These are phyloP conservation scores for Atlantisia rogersi DNA, from an alignment of 2,113 vertebrate species.

Conservation along the genomic window DNA sequence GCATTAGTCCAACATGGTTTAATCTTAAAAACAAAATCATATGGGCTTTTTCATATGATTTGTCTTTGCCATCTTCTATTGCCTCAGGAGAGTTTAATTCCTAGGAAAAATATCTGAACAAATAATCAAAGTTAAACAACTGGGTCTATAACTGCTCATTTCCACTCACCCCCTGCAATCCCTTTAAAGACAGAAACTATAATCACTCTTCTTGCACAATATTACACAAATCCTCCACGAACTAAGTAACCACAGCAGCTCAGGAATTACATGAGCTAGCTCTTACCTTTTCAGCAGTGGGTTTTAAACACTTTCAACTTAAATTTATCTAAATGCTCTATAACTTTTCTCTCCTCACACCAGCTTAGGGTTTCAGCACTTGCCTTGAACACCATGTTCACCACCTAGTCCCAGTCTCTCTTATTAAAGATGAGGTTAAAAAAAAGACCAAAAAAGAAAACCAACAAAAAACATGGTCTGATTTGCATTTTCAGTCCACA, in stretches of 20 bases:
- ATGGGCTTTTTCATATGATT: too few species aligned
- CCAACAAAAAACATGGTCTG: neutral
- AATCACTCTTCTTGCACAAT: neutral
- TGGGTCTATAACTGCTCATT: neutral
- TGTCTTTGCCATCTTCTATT: neutral
- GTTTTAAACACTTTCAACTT: neutral
- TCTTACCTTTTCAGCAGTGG: neutral
- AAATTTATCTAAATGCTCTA: neutral
- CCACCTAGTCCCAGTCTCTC: neutral
- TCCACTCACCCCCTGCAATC: neutral
- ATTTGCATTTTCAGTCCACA: neutral
- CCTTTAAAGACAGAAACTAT: neutral
- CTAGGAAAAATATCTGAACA: neutral
- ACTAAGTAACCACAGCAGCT: neutral
- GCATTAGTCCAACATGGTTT: neutral
- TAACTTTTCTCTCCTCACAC: neutral
- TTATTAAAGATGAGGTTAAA: neutral
- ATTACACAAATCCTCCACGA: neutral
- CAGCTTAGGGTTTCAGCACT: neutral
- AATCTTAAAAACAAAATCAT: neutral
- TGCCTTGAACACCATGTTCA: neutral
- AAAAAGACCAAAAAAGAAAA: neutral
- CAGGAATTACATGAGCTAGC: conserved; percentile 16
- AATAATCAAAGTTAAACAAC: neutral
- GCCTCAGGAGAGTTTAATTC: neutral